Conservation (phyloP, 2,797 vertebrate genomes). For the Oryzias dopingdopingensis region DNA sequence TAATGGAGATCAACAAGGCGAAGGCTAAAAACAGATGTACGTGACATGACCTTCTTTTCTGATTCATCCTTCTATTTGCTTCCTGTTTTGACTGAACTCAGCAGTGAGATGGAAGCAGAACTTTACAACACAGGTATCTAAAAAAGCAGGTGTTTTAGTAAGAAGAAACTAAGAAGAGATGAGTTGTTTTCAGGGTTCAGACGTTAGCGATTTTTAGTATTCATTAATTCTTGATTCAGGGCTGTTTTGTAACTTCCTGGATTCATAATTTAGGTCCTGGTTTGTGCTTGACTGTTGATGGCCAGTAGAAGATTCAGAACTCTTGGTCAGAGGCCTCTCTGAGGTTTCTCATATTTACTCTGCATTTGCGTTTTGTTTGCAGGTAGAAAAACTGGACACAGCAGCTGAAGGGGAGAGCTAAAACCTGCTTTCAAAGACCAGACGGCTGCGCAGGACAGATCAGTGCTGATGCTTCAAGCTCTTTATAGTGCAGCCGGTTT, state of each 20-base stretch:
- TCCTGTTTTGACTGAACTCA: too few species aligned
- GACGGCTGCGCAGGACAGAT: too few species aligned
- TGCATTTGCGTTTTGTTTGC: constrained; percentile 22
- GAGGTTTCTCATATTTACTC: constrained; percentile 33
- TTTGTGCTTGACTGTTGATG: constrained; percentile 15
- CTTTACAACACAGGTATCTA: too few species aligned
- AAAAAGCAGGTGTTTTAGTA: too few species aligned
- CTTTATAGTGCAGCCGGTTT: too few species aligned
- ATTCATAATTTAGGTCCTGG: constrained; percentile 51
- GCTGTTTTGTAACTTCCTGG: constrained; percentile 20
- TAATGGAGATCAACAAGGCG: too few species aligned
- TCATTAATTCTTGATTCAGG: constrained; percentile 8
- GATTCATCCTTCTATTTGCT: neutral
- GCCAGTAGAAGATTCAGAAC: constrained; percentile 21
- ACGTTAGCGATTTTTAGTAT: too few species aligned
- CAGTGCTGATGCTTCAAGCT: too few species aligned
- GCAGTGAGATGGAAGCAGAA: too few species aligned
- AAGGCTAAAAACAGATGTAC: too few species aligned
- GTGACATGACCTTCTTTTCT: neutral
- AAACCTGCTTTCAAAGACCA: neutral
- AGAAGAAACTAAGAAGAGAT: too few species aligned
- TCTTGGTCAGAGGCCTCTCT: constrained; percentile 22
- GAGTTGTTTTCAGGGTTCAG: neutral
- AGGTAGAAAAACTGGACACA: constrained; percentile 40
- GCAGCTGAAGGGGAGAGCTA: constrained; percentile 38